Evolutionary conservation across 2,113 vertebrate species (phyloP).

Genomic region (Nothobranchius kuhntae): DNA sequence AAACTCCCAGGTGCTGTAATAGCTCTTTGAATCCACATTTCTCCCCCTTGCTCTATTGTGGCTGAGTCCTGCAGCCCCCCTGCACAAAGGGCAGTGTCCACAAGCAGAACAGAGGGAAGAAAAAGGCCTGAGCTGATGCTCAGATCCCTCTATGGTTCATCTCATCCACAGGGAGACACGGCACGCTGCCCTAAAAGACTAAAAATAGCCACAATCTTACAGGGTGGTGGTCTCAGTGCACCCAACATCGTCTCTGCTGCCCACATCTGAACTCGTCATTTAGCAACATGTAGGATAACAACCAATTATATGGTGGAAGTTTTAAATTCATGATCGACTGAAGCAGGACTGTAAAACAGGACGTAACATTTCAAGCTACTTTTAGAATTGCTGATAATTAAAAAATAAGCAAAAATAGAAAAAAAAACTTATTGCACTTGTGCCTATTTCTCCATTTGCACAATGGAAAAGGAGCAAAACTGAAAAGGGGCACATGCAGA

Average conservation of each 20-base stretch:
- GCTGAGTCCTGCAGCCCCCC: conserved; percentile 49
- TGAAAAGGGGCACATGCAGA: conserved; percentile 9
- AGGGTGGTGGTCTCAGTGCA: conserved; percentile 66
- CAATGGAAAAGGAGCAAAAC: conserved; percentile 40
- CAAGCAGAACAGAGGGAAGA: conserved; percentile 32
- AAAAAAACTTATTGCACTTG: conserved; percentile 25
- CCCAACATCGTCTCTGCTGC: conserved; percentile 51
- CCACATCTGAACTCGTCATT: conserved; percentile 53
- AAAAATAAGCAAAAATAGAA: conserved; percentile 40
- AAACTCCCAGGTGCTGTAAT: conserved; percentile 50
- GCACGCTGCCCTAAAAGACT: conserved; percentile 70
- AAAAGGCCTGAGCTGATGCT: conserved; percentile 58
- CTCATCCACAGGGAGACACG: conserved; percentile 64
- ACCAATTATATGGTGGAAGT: conserved; percentile 10
- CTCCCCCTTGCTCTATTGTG: conserved; percentile 48
- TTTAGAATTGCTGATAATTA: conserved; percentile 65
- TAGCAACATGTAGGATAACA: conserved; percentile 44
- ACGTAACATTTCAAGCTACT: conserved; percentile 31
- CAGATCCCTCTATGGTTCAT: conserved; percentile 65
- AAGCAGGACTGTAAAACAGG: conserved; percentile 20
- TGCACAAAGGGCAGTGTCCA: conserved; percentile 64
- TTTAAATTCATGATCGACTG: conserved; percentile 24
- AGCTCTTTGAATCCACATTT: conserved; percentile 52
- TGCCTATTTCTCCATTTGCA: conserved; percentile 30
- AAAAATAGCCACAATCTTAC: conserved; percentile 78